These are phyloP conservation scores for Tor tambroides DNA, from an alignment of 2,113 vertebrate species.

Conservation along the genomic window DNA sequence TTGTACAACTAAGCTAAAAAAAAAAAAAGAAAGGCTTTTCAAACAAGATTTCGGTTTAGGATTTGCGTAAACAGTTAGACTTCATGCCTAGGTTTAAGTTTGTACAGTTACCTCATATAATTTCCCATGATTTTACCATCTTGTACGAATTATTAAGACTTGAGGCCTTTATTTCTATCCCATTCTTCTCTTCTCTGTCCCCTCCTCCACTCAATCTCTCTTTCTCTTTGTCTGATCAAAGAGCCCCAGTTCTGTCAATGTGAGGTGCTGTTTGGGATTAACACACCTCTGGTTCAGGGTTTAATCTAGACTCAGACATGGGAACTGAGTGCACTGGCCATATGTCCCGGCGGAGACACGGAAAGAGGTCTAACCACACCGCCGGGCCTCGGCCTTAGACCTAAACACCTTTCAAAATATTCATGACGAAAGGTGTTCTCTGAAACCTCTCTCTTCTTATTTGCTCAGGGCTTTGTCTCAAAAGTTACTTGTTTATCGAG, in stretches of 20 bases:
- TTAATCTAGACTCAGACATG: slow-evolving; percentile 72
- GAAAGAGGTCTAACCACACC: slow-evolving; percentile 27
- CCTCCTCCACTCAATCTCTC: neutral
- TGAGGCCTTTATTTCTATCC: neutral
- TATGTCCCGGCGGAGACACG: slow-evolving; percentile 24
- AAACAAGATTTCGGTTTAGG: too few relatives aligned
- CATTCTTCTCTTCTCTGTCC: neutral
- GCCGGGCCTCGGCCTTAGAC: slow-evolving; percentile 6
- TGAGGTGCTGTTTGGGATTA: slow-evolving; percentile 72
- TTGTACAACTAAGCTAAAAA: too few relatives aligned
- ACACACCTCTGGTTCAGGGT: slow-evolving; percentile 78
- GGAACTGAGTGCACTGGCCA: slow-evolving; percentile 62
- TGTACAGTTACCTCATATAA: too few relatives aligned
- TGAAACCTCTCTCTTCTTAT: slow-evolving; percentile 33
- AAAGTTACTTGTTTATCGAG: slow-evolving; percentile 46
- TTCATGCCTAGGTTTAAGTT: too few relatives aligned
- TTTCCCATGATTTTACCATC: too few relatives aligned
- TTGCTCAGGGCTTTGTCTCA: slow-evolving; percentile 43
- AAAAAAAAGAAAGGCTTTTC: too few relatives aligned
- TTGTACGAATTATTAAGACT: neutral
- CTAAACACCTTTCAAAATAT: neutral
- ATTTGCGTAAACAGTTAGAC: too few relatives aligned
- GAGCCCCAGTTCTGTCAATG: slow-evolving; percentile 62
- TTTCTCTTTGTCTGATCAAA: slow-evolving; percentile 67
- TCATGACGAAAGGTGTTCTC: neutral